Conservation (phyloP, 1,140 invertebrate species). For the Nomia melanderi region DNA sequence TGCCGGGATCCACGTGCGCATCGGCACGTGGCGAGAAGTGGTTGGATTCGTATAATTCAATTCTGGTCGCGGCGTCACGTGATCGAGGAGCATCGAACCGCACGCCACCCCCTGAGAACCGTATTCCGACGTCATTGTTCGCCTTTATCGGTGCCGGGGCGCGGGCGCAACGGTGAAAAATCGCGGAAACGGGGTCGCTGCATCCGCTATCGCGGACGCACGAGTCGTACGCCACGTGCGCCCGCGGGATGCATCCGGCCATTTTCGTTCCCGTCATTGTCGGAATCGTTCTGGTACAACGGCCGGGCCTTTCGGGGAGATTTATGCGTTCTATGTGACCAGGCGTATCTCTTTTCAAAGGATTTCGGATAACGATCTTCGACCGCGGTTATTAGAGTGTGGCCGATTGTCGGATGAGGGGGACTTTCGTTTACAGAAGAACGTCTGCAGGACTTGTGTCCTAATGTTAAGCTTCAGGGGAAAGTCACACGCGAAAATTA, state of each 20-base stretch:
- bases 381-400: too few relatives aligned
- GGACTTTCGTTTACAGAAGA: too few relatives aligned
- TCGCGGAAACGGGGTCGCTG: conserved; percentile 48
- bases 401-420: too few relatives aligned
- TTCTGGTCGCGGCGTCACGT: conserved; percentile 35
- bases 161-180: conserved; percentile 2
- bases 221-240: conserved; percentile 25
- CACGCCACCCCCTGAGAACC: conserved; percentile 40
- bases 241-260: conserved; percentile 14
- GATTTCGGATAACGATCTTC: background rate
- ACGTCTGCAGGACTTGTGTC: too few relatives aligned
- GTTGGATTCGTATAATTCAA: conserved; percentile 65
- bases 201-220: conserved; percentile 36
- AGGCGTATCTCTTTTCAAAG: background rate
- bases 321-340: background rate
- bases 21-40: conserved; percentile 65
- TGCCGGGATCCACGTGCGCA: conserved; percentile 45
- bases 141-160: conserved; percentile 43
- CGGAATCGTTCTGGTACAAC: background rate
- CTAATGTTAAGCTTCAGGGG: too few relatives aligned
- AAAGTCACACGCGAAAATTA: too few relatives aligned
- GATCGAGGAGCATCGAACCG: background rate
- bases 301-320: background rate
- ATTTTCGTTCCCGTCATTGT: conserved; percentile 18
- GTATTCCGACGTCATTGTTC: conserved; percentile 46